A percentile compares a stretch with the other conserved stretches of the same genome.
phyloP scores from a whole-genome alignment of 2,113 vertebrate species.

The Macroglossus sobrinus region DNA sequence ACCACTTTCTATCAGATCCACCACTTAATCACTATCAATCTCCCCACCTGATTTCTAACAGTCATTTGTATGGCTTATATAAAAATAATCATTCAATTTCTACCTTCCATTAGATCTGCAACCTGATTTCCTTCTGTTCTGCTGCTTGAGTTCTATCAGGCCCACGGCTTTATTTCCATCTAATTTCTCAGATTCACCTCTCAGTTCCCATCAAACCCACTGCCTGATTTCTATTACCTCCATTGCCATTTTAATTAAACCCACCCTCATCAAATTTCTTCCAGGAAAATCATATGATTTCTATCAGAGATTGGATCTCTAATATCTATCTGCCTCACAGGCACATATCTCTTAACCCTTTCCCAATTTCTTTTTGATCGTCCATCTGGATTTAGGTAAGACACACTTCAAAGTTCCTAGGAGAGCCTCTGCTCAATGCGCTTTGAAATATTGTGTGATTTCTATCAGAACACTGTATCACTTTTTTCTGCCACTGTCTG shows the following conservation, averaged over 20 bases:
- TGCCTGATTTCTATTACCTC: neutral
- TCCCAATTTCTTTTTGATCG: neutral
- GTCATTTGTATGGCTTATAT: neutral
- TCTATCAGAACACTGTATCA: neutral
- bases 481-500: neutral
- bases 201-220: neutral
- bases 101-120: neutral
- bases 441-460: neutral
- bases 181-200: neutral
- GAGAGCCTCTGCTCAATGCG: neutral
- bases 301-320: neutral
- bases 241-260: neutral
- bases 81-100: neutral
- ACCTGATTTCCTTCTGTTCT: neutral
- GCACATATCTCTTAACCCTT: neutral
- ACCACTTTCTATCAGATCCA: neutral
- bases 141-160: neutral
- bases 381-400: neutral
- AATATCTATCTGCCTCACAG: neutral
- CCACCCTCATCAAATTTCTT: neutral
- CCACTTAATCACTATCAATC: neutral
- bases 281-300: neutral
- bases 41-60: neutral
- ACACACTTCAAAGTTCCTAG: neutral
- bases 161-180: neutral